Conservation (phyloP, 1,140 invertebrate genomes). For the Vanessa tameamea region DNA sequence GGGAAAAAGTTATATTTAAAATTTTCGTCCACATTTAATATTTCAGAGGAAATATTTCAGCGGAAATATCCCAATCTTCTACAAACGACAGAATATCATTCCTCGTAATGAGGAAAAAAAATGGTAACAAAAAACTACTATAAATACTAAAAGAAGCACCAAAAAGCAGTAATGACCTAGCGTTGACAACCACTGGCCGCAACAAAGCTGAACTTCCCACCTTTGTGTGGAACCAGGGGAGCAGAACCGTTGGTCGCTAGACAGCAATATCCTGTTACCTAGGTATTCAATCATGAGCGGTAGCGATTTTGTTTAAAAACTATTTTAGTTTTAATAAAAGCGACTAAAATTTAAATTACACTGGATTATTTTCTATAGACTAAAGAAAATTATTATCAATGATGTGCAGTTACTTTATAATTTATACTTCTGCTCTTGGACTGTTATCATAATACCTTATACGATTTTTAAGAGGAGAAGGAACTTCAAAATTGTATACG, state of each 20-base stretch:
- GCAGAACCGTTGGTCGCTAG: conserved; percentile 54
- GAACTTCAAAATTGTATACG: too few relatives aligned
- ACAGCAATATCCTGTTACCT: conserved; percentile 65
- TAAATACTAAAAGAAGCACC: conserved; percentile 43
- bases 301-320: conserved; percentile 23
- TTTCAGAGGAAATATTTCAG: conserved; percentile 6
- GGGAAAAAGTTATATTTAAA: background rate
- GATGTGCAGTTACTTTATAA: too few relatives aligned
- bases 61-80: background rate
- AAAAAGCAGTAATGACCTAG: conserved; percentile 42
- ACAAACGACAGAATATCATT: conserved; percentile 9
- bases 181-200: conserved; percentile 49
- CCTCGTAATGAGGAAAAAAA: conserved; percentile 34
- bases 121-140: conserved; percentile 26
- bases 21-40: background rate
- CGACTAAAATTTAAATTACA: background rate
- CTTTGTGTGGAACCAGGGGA: conserved; percentile 60
- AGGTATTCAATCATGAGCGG: conserved; percentile 24
- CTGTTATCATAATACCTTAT: too few relatives aligned
- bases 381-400: too few relatives aligned
- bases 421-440: too few relatives aligned
- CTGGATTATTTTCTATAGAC: too few relatives aligned
- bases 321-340: background rate
- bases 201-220: conserved; percentile 54
- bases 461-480: too few relatives aligned